Conservation (phyloP, 1,140 invertebrate genomes). For the Drosophila setifemur region DNA sequence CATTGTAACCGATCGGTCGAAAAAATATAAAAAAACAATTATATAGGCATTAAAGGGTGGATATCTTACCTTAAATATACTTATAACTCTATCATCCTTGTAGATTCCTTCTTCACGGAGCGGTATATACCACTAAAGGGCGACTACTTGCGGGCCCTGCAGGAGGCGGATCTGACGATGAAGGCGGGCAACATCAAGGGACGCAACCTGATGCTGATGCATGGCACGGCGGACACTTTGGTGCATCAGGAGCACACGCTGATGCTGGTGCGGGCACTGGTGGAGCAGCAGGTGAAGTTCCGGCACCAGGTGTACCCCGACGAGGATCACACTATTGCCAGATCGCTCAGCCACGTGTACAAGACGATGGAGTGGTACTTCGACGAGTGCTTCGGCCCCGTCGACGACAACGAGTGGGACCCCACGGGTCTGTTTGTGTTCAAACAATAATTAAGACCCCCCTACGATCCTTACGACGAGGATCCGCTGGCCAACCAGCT, state of each 20-base stretch:
- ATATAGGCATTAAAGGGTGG: no score
- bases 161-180: constrained; percentile 88
- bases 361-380: constrained; percentile 93
- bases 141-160: constrained; percentile 88
- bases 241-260: constrained; percentile 94
- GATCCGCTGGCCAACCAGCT: constrained; percentile 74
- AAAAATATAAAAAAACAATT: no score
- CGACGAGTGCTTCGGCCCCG: constrained; percentile 90
- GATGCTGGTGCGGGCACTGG: constrained; percentile 89
- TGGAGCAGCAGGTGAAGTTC: constrained; percentile 89
- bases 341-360: constrained; percentile 89
- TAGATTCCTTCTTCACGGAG: constrained; percentile 93
- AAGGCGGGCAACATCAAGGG: constrained; percentile 86
- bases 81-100: background rate
- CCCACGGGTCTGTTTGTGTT: constrained; percentile 81
- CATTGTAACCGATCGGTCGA: no score
- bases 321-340: constrained; percentile 89
- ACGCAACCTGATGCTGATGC: constrained; percentile 87
- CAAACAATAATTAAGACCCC: constrained; percentile 82
- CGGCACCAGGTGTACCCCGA: constrained; percentile 93
- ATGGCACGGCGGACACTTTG: constrained; percentile 90
- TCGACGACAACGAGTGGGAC: constrained; percentile 89
- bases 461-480: constrained; percentile 78
- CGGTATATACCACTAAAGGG: constrained; percentile 88
- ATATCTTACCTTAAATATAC: background rate